A percentile compares a stretch with the other conserved stretches of the same genome.
phyloP scores from a whole-genome alignment of 2,797 vertebrate genomes.

The Pipistrellus pygmaeus region DNA sequence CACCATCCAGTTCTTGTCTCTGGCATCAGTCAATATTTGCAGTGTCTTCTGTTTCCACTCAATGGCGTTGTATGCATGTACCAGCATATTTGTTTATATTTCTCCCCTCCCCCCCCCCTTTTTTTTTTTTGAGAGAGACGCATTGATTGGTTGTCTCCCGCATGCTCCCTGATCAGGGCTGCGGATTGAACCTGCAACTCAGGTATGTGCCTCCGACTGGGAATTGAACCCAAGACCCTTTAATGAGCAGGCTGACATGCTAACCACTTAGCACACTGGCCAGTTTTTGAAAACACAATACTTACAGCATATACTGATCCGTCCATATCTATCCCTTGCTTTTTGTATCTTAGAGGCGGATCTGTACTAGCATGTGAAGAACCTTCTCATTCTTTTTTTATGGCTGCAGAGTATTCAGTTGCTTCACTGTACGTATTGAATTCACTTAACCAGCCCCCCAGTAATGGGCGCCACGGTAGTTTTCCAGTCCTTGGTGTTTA shows the following conservation, averaged over 20 bases:
- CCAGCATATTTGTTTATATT: background rate
- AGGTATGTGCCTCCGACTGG: too few relatives aligned
- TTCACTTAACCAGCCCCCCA: background rate
- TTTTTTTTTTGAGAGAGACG: too few relatives aligned
- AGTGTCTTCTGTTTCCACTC: background rate
- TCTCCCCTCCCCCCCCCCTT: background rate
- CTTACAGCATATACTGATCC: background rate
- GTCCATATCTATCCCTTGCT: background rate
- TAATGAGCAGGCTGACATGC: too few relatives aligned
- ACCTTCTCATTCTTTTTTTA: background rate
- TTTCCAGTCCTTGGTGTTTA: conserved; percentile 18
- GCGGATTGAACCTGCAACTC: too few relatives aligned
- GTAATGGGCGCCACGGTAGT: background rate
- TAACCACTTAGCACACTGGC: too few relatives aligned
- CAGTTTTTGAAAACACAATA: background rate
- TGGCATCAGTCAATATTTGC: background rate
- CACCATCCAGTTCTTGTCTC: background rate
- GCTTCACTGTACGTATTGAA: background rate
- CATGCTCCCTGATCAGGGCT: too few relatives aligned
- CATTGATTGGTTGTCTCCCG: too few relatives aligned
- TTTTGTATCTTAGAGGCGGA: background rate
- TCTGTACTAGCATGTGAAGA: background rate
- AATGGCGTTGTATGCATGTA: background rate
- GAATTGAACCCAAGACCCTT: too few relatives aligned
- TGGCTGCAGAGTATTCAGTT: background rate